Conservation (phyloP, 2,113 vertebrate genomes). For the Scomber japonicus region DNA sequence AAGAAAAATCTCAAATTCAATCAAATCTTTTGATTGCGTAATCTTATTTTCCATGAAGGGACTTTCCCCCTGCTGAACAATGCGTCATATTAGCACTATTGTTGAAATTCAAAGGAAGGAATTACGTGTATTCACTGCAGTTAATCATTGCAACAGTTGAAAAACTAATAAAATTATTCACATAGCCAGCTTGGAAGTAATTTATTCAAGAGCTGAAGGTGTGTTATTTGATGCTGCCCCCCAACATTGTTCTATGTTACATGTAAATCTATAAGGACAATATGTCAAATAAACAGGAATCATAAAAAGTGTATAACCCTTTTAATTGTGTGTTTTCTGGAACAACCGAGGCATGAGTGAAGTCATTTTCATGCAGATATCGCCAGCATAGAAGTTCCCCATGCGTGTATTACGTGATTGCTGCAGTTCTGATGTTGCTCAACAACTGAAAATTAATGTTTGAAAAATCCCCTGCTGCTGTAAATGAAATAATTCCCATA, state of each 20-base stretch:
- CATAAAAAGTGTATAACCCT: background rate
- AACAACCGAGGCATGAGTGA: background rate
- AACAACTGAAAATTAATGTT: background rate
- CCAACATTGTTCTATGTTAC: background rate
- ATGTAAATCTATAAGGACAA: background rate
- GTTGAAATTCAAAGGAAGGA: too few species aligned
- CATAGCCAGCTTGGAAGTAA: too few species aligned
- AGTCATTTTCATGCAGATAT: conserved; percentile 39
- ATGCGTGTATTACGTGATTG: background rate
- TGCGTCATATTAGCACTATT: too few species aligned
- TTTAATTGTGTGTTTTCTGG: background rate
- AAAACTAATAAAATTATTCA: too few species aligned
- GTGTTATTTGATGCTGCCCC: too few species aligned
- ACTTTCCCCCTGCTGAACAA: too few species aligned
- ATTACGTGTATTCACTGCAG: too few species aligned
- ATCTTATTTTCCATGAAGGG: too few species aligned
- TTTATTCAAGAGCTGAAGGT: too few species aligned
- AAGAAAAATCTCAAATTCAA: too few species aligned
- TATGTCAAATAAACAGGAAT: conserved; percentile 4
- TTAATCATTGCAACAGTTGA: too few species aligned
- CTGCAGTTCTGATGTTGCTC: conserved; percentile 24
- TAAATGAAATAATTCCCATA: background rate
- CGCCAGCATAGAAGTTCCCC: background rate
- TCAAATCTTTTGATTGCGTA: too few species aligned
- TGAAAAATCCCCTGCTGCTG: conserved; percentile 1